phyloP scores from a whole-genome alignment of 2,113 vertebrate genomes.

The Protomyctophum bolini region DNA sequence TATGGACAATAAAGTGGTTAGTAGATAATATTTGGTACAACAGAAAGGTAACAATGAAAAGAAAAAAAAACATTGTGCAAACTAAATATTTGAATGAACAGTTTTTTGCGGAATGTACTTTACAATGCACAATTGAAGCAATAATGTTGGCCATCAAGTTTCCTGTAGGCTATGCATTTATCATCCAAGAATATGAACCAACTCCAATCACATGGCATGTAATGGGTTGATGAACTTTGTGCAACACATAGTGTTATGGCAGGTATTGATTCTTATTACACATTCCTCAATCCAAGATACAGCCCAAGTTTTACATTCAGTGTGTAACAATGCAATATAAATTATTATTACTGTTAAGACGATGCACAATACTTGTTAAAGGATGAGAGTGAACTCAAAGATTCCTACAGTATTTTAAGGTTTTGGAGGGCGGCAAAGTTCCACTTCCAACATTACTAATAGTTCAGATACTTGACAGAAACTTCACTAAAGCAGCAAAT shows the following conservation, averaged over 20 bases:
- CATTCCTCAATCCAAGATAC: too few species aligned
- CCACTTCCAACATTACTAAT: not conserved
- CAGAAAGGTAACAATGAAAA: constrained; percentile 44
- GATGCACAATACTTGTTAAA: not conserved
- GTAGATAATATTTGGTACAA: constrained; percentile 52
- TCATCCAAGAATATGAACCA: not conserved
- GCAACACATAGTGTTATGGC: too few species aligned
- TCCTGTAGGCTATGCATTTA: not conserved
- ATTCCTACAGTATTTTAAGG: not conserved
- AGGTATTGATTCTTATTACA: too few species aligned
- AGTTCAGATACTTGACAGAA: constrained; percentile 15
- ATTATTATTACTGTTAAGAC: not conserved
- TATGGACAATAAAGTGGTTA: constrained; percentile 67
- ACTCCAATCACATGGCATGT: not conserved
- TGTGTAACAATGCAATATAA: not conserved
- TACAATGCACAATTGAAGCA: constrained; percentile 12
- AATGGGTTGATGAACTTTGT: too few species aligned
- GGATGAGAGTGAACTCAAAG: not conserved
- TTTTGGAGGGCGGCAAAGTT: not conserved
- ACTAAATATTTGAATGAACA: constrained; percentile 30
- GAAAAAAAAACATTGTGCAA: constrained; percentile 31
- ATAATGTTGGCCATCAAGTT: not conserved
- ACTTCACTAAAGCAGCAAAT: constrained; percentile 17
- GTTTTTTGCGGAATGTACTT: constrained; percentile 23
- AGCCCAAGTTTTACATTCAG: not conserved